phyloP scores from a whole-genome alignment of 2,113 vertebrate genomes.

The Cryptoleucopteryx plumbea region DNA sequence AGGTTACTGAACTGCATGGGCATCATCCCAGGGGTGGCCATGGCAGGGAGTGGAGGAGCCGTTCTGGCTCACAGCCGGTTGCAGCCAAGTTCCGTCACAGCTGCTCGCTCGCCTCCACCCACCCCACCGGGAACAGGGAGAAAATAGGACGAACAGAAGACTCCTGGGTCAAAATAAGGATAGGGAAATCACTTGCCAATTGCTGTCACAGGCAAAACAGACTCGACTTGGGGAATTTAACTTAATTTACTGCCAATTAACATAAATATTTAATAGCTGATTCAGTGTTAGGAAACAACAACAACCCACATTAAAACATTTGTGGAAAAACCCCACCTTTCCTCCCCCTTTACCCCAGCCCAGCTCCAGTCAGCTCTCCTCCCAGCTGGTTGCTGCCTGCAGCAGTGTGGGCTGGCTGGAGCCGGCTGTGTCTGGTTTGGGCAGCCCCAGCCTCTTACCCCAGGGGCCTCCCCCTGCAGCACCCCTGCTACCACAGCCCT shows the following conservation, averaged over 20 bases:
- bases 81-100: neutral
- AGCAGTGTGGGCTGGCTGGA: neutral
- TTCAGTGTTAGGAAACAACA: neutral
- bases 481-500: neutral
- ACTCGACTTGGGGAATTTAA: neutral
- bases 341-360: too few relatives aligned
- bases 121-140: neutral
- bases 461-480: neutral
- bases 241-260: neutral
- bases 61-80: rapidly evolving
- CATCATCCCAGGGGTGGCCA: neutral
- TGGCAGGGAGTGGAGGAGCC: neutral
- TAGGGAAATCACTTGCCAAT: neutral
- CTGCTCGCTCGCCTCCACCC: rapidly evolving
- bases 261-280: neutral
- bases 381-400: too few relatives aligned
- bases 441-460: neutral
- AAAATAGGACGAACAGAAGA: neutral
- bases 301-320: neutral
- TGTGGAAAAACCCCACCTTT: rapidly evolving
- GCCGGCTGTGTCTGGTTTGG: rapidly evolving
- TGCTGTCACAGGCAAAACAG: neutral
- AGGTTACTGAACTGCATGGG: neutral
- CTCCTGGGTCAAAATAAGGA: neutral
- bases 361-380: neutral